phyloP scores from a whole-genome alignment of 2,797 vertebrate genomes.

The Novumbra hubbsi region DNA sequence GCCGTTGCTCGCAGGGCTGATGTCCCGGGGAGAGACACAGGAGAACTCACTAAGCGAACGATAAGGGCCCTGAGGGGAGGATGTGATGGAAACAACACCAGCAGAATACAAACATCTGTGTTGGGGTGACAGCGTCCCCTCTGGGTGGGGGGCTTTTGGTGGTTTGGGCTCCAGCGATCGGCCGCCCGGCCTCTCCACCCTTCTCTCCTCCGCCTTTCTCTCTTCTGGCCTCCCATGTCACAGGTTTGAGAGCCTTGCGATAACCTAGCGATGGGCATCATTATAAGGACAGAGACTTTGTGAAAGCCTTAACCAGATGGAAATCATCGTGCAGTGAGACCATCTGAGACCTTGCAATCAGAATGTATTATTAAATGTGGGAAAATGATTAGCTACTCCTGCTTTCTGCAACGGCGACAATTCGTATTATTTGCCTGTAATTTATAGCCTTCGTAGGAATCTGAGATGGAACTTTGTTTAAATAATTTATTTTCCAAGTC shows the following conservation, averaged over 20 bases:
- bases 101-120: too few relatives aligned
- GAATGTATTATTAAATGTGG: neutral
- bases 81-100: too few relatives aligned
- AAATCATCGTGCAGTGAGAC: neutral
- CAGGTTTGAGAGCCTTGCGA: neutral
- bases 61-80: too few relatives aligned
- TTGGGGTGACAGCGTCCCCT: too few relatives aligned
- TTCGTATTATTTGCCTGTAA: conserved; percentile 1
- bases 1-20: too few relatives aligned
- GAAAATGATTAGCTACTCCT: neutral
- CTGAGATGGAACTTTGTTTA: conserved; percentile 50
- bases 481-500: conserved; percentile 60
- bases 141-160: too few relatives aligned
- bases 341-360: neutral
- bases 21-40: too few relatives aligned
- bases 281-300: neutral
- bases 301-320: neutral
- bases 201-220: too few relatives aligned
- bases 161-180: neutral
- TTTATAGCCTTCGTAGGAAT: conserved; percentile 50
- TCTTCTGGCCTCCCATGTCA: too few relatives aligned
- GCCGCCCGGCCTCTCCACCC: too few relatives aligned
- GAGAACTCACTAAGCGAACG: too few relatives aligned
- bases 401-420: neutral
- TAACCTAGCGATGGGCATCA: neutral